Percentiles rank a stretch among this genome's conserved stretches.
These are phyloP conservation scores for Trissolcus brochymenae DNA, from an alignment of 2,888 invertebrate genomes.

Conservation along the genomic window DNA sequence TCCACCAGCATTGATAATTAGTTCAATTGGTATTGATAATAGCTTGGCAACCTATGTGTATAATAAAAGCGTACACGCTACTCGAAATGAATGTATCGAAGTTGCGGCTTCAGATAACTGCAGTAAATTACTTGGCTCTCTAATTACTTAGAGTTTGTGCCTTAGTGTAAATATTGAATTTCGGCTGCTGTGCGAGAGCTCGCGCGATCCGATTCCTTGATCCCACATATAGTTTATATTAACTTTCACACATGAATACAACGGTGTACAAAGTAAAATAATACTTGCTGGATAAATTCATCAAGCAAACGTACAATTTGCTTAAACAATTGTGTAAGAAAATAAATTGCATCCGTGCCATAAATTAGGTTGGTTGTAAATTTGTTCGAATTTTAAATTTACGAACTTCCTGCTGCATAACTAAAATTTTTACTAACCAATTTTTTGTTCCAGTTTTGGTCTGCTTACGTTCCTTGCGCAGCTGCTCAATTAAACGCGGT, in stretches of 20 bases:
- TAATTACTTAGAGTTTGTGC: constrained; percentile 66
- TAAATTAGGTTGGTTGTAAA: too few species aligned
- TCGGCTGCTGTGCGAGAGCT: constrained; percentile 54
- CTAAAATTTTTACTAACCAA: background rate
- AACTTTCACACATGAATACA: background rate
- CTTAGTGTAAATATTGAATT: constrained; percentile 68
- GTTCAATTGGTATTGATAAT: constrained; percentile 26
- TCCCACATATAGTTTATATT: background rate
- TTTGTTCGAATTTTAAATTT: background rate
- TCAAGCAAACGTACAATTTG: too few species aligned
- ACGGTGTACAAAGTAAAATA: too few species aligned
- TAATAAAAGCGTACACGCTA: constrained; percentile 39
- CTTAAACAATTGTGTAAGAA: too few species aligned
- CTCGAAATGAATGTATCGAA: constrained; percentile 45
- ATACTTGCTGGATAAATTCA: too few species aligned
- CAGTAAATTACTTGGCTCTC: constrained; percentile 61
- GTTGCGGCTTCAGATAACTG: constrained; percentile 49
- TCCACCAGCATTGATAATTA: constrained; percentile 12
- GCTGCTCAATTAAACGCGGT: constrained; percentile 90
- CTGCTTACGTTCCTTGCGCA: constrained; percentile 91
- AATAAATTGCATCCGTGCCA: too few species aligned
- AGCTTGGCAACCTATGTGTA: constrained; percentile 20
- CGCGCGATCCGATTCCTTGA: constrained; percentile 61
- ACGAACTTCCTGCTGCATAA: background rate
- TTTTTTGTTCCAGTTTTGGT: constrained; percentile 85